A percentile compares a stretch with the other conserved stretches of the same genome.
phyloP scores from a whole-genome alignment of 2,797 vertebrate genomes.

The Hyperoplus immaculatus region DNA sequence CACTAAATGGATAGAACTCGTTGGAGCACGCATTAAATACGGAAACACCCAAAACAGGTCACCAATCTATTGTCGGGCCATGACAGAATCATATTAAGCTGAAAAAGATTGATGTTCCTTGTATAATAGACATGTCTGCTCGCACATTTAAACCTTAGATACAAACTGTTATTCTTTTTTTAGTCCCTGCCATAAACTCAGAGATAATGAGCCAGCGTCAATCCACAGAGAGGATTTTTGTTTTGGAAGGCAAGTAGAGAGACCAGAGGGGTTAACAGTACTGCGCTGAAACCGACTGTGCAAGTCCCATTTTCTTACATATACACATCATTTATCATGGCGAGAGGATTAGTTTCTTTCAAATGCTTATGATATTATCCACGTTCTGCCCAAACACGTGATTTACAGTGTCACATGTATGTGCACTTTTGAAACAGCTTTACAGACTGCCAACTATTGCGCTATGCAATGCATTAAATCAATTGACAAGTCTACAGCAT shows the following conservation, averaged over 20 bases:
- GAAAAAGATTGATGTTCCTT: not conserved
- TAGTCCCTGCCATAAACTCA: not conserved
- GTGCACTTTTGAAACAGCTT: constrained; percentile 3
- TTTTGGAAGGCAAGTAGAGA: not conserved
- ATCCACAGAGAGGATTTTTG: constrained; percentile 10
- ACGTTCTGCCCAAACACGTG: constrained; percentile 37
- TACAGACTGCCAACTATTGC: not conserved
- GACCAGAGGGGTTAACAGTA: constrained; percentile 24
- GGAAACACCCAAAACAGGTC: constrained; percentile 20
- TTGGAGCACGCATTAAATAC: constrained; percentile 16
- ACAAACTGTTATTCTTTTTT: not conserved
- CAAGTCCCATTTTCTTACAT: constrained; percentile 18
- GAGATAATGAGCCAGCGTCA: constrained; percentile 15
- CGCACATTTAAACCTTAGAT: not conserved
- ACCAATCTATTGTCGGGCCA: not conserved
- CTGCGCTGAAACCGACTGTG: not conserved
- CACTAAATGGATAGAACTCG: constrained; percentile 12
- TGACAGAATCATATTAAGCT: not conserved
- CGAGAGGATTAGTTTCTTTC: constrained; percentile 54
- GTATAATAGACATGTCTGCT: not conserved
- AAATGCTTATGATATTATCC: constrained; percentile 53
- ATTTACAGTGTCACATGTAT: constrained; percentile 55
- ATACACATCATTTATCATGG: constrained; percentile 29
- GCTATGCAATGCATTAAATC: constrained; percentile 5
- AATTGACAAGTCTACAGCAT: not conserved